Evolutionary conservation across 53 echinoderm and acorn worm genomes (phyloP).

Genomic region (Holothuria scabra): DNA sequence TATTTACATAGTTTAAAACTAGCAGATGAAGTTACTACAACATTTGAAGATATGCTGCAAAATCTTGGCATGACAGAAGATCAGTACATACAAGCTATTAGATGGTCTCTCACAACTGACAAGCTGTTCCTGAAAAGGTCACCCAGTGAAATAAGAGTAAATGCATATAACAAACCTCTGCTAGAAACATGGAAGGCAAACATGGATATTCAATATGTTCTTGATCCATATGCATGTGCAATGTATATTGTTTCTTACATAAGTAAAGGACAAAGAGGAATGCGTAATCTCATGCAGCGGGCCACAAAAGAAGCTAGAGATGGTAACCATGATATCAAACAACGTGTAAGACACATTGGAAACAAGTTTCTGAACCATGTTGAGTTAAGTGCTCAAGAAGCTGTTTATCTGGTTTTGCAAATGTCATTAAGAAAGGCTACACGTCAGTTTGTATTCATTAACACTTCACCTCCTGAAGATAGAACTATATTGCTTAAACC

Average conservation of each 20-base stretch:
- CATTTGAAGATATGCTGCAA: conserved; percentile 45
- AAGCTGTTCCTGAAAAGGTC: conserved; percentile 61
- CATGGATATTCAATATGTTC: no score
- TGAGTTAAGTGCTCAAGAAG: conserved; percentile 55
- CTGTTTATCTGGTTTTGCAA: conserved; percentile 52
- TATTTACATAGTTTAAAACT: conserved; percentile 30
- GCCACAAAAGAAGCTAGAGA: conserved; percentile 51
- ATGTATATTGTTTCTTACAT: conserved; percentile 66
- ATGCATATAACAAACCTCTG: conserved; percentile 57
- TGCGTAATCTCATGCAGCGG: conserved; percentile 44
- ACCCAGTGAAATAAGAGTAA: conserved; percentile 56
- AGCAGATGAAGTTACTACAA: conserved; percentile 23
- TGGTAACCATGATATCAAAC: conserved; percentile 21
- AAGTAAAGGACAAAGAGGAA: conserved; percentile 62
- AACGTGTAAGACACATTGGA: conserved; percentile 41
- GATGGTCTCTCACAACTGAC: conserved; percentile 22
- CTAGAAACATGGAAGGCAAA: conserved; percentile 70
- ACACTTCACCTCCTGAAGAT: conserved; percentile 49
- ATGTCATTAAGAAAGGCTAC: conserved; percentile 49
- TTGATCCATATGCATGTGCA: conserved; percentile 65
- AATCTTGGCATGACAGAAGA: conserved; percentile 51
- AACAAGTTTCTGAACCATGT: conserved; percentile 47
- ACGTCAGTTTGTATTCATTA: conserved; percentile 45
- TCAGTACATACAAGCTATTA: conserved; percentile 48
- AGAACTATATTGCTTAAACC: conserved; percentile 39